phyloP scores from a whole-genome alignment of 2,888 invertebrate species.

The Callyntrura guangdongensis region DNA sequence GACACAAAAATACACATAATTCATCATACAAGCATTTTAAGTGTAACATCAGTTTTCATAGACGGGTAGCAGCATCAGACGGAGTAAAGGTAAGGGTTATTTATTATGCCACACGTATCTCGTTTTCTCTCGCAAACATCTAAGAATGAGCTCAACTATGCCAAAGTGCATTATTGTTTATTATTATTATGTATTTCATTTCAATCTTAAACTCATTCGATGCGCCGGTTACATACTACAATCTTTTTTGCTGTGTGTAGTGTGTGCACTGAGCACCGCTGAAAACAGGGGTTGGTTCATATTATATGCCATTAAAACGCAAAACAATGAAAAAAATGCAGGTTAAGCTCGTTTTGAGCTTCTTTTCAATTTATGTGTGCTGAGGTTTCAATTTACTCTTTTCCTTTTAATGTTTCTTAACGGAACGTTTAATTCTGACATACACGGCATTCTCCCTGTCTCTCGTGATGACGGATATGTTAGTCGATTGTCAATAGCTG shows the following conservation, averaged over 20 bases:
- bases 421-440: too few species aligned
- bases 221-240: not conserved
- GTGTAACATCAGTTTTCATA: not conserved
- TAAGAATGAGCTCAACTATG: conserved; percentile 28
- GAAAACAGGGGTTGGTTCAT: conserved; percentile 25
- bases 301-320: conserved; percentile 15
- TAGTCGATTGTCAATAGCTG: not conserved
- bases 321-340: conserved; percentile 52
- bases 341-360: conserved; percentile 52
- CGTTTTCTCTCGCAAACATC: not conserved
- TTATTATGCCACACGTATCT: conserved; percentile 47
- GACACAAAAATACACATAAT: not conserved
- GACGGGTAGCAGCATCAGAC: not conserved
- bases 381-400: conserved; percentile 43
- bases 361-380: conserved; percentile 1
- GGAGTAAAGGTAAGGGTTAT: not conserved
- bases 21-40: not conserved
- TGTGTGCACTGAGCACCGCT: not conserved
- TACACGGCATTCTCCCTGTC: too few species aligned
- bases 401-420: not conserved
- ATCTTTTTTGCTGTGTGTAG: conserved; percentile 32
- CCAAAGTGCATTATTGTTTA: conserved; percentile 29
- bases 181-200: too few species aligned
- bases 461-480: not conserved
- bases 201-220: conserved; percentile 7